Conservation (phyloP, 2,797 vertebrate species). For the Coilia nasus region DNA sequence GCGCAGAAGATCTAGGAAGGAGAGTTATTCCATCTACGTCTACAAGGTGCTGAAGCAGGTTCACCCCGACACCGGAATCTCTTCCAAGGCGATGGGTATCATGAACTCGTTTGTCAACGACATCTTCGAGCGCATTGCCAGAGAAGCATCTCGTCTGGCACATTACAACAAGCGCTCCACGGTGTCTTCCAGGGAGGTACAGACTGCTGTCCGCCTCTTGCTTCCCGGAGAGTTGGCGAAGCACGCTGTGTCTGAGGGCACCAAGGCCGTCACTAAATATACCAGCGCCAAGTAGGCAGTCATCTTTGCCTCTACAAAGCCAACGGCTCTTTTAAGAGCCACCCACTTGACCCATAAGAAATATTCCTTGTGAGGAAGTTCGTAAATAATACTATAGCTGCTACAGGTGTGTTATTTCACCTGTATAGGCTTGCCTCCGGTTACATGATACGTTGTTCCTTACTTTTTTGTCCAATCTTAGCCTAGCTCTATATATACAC, state of each 20-base stretch:
- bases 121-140: conserved; percentile 79
- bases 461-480: too few species aligned
- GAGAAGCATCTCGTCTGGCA: conserved; percentile 76
- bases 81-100: too few species aligned
- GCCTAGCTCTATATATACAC: too few species aligned
- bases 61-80: too few species aligned
- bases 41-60: too few species aligned
- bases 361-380: too few species aligned
- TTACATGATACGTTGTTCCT: too few species aligned
- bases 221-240: conserved; percentile 63
- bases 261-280: conserved; percentile 67
- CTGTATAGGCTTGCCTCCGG: too few species aligned
- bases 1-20: conserved; percentile 50
- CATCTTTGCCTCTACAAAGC: background rate
- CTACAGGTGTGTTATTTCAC: too few species aligned
- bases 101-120: too few species aligned
- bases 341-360: background rate
- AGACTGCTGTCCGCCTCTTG: conserved; percentile 57
- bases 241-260: conserved; percentile 61
- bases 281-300: conserved; percentile 60
- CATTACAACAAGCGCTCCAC: conserved; percentile 61
- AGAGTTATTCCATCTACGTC: too few species aligned
- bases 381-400: too few species aligned
- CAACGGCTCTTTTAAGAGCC: conserved; percentile 17
- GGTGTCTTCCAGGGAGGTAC: conserved; percentile 60